A percentile compares a stretch with the other conserved stretches of the same genome.
These are phyloP conservation scores for Salvator merianae DNA, from an alignment of 2,113 vertebrate genomes.

Conservation along the genomic window DNA sequence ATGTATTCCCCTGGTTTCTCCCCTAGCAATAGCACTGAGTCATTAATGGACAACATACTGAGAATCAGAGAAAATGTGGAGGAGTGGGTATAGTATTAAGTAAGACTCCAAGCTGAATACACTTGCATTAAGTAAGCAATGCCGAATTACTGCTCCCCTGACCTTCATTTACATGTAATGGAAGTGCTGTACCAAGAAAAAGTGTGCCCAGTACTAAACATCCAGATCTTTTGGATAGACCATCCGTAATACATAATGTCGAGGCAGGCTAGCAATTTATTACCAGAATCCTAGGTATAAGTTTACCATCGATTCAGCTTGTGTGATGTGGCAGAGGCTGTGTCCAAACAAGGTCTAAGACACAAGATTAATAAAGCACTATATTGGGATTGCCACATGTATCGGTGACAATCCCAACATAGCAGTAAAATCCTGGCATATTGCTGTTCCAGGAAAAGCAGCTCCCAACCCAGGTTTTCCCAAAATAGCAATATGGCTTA, in stretches of 20 bases:
- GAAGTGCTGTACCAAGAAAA: neutral
- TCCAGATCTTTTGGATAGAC: neutral
- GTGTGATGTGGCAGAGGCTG: too few species aligned
- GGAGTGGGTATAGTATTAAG: neutral
- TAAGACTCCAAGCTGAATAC: neutral
- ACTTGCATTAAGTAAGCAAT: neutral
- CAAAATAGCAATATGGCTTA: too few species aligned
- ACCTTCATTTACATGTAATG: neutral
- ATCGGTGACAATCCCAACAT: too few species aligned
- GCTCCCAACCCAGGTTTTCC: too few species aligned
- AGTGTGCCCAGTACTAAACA: neutral
- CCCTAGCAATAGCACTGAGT: neutral
- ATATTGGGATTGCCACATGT: too few species aligned
- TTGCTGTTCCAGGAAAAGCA: too few species aligned
- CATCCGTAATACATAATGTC: too few species aligned
- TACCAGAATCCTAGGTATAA: neutral
- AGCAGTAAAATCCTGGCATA: too few species aligned
- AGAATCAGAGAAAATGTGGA: neutral
- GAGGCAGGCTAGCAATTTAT: too few species aligned
- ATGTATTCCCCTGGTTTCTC: too few species aligned
- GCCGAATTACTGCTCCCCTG: neutral
- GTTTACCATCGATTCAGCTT: neutral
- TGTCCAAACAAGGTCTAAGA: too few species aligned
- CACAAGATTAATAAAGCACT: too few species aligned
- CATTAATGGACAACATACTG: neutral